Evolutionary conservation across 64 coral and sea anemone species (phyloP).

Genomic region (Pocillopora verrucosa): DNA sequence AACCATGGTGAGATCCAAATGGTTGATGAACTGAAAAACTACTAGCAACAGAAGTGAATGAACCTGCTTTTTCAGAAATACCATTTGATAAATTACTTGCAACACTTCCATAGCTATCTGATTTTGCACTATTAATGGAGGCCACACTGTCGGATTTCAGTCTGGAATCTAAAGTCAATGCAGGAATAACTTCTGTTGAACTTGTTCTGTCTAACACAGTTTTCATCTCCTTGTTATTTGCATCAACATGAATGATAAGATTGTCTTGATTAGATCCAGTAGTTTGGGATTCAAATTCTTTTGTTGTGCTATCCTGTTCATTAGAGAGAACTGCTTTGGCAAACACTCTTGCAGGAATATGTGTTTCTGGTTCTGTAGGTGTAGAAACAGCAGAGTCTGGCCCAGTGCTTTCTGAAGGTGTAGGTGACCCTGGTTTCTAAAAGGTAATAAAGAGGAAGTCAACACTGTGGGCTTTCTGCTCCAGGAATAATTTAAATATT

Average conservation of each 20-base stretch:
- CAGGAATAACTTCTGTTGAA: conserved; percentile 88
- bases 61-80: conserved; percentile 68
- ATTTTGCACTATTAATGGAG: conserved; percentile 69
- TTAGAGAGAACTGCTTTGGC: background rate
- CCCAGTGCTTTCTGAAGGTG: conserved; percentile 36
- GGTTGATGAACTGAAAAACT: conserved; percentile 47
- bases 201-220: conserved; percentile 86
- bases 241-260: conserved; percentile 83
- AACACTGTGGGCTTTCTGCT: background rate
- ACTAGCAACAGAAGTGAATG: conserved; percentile 82
- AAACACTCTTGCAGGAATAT: background rate
- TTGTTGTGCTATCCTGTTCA: background rate
- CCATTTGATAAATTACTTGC: conserved; percentile 87
- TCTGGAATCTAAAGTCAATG: conserved; percentile 77
- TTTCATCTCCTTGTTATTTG: conserved; percentile 90
- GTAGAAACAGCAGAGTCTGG: conserved; percentile 13
- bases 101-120: conserved; percentile 79
- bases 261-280: conserved; percentile 11
- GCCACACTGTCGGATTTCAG: conserved; percentile 73
- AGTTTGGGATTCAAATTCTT: background rate
- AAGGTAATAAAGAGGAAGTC: background rate
- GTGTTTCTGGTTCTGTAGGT: conserved; percentile 1
- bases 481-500: background rate
- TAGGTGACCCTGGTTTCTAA: background rate
- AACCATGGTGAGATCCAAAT: conserved; percentile 23